Conservation (phyloP, 2,113 vertebrate genomes). For the Forbesichthys agassizii region DNA sequence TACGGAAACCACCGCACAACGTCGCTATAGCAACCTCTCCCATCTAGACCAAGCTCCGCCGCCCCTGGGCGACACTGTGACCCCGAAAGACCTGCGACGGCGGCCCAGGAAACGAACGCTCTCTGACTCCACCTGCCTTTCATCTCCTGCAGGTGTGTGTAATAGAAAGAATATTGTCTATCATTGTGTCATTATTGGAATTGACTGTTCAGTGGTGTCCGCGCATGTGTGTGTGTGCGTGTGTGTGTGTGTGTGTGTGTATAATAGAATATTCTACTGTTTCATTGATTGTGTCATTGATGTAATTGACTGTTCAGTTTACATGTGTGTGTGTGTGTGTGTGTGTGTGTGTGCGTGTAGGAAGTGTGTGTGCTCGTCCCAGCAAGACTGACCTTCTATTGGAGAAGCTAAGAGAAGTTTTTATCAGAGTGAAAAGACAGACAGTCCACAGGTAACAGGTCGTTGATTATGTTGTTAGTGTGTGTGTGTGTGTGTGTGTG, state of each 20-base stretch:
- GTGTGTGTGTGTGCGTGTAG: conserved; percentile 60
- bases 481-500: too few species aligned
- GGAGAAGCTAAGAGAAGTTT: conserved; percentile 85
- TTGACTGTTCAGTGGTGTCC: background rate
- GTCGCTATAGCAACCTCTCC: conserved; percentile 71
- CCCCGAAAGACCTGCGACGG: background rate
- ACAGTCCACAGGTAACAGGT: conserved; percentile 82
- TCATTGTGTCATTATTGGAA: too few species aligned
- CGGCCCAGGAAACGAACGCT: background rate
- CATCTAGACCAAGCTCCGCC: conserved; percentile 60
- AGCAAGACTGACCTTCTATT: conserved; percentile 81
- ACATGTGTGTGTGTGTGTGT: conserved; percentile 8
- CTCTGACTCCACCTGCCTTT: conserved; percentile 2
- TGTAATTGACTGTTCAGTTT: conserved; percentile 4
- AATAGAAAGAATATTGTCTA: too few species aligned
- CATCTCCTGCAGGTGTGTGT: background rate
- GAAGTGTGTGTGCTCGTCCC: conserved; percentile 82
- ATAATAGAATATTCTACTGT: background rate
- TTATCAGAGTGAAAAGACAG: conserved; percentile 83
- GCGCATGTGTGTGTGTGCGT: conserved; percentile 15
- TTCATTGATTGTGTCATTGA: background rate
- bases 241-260: conserved; percentile 10
- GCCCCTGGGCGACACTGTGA: conserved; percentile 42
- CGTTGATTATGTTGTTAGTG: too few species aligned
- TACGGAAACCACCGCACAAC: conserved; percentile 42